Percentiles rank a stretch among this genome's conserved stretches.
phyloP scores from a whole-genome alignment of 2,797 vertebrate species.

The Allobates femoralis region DNA sequence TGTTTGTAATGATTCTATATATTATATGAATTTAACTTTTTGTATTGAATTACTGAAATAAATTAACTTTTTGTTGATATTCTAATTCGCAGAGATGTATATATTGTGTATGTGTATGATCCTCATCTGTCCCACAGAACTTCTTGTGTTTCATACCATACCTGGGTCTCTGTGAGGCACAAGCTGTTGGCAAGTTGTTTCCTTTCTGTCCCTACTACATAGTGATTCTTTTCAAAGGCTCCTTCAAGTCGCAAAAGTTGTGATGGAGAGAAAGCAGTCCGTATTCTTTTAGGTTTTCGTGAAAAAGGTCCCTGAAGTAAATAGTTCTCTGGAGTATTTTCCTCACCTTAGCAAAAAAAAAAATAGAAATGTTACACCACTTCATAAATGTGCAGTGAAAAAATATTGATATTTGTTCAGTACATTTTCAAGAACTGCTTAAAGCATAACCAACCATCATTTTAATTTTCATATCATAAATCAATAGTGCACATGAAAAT shows the following conservation, averaged over 20 bases:
- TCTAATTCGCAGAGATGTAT: not conserved
- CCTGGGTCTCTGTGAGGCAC: conserved; percentile 99
- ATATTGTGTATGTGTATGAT: not conserved
- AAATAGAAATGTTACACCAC: not conserved
- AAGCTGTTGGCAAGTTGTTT: conserved; percentile 99
- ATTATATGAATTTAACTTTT: too few species aligned
- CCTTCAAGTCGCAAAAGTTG: conserved; percentile 97
- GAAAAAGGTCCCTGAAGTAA: conserved; percentile 77
- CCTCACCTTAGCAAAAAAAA: conserved; percentile 67
- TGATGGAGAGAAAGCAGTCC: conserved; percentile 99
- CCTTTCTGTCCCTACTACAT: conserved; percentile 96
- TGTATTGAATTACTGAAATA: too few species aligned
- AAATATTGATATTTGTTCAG: not conserved
- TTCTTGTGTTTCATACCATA: conserved; percentile 72
- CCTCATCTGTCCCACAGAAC: not conserved
- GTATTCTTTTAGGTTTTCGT: conserved; percentile 98
- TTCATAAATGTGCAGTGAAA: not conserved
- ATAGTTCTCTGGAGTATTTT: conserved; percentile 73
- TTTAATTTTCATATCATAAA: too few species aligned
- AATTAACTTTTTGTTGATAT: too few species aligned
- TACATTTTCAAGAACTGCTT: not conserved
- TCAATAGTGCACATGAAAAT: too few species aligned
- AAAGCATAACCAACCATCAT: too few species aligned
- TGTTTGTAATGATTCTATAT: too few species aligned
- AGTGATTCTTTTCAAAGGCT: conserved; percentile 99